phyloP scores from a whole-genome alignment of 2,113 vertebrate genomes.

The Oryzias javanicus region DNA sequence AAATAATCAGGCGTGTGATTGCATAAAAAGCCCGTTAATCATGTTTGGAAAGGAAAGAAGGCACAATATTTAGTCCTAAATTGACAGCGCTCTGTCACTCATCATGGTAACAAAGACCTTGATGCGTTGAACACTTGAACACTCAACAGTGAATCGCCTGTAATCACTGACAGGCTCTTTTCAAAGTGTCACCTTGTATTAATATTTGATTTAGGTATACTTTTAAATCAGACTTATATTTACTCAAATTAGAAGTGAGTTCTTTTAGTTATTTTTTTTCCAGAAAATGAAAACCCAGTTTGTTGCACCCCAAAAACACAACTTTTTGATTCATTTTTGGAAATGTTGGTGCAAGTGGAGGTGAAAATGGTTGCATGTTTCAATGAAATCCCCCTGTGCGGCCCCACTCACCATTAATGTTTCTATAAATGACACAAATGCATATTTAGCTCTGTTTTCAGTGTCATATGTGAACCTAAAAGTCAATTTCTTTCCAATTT shows the following conservation, averaged over 20 bases:
- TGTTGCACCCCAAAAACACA: no score
- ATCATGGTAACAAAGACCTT: conserved; percentile 32
- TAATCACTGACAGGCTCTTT: conserved; percentile 24
- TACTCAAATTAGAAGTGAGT: conserved; percentile 2
- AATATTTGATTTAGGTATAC: conserved; percentile 16
- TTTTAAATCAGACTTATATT: conserved; percentile 19
- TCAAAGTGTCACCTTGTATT: conserved; percentile 24
- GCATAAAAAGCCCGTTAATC: conserved; percentile 8
- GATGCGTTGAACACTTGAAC: conserved; percentile 14
- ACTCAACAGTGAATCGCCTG: conserved; percentile 35
- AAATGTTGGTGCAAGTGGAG: no score
- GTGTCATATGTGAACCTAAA: no score
- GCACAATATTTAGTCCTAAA: conserved; percentile 34
- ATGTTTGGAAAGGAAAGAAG: conserved; percentile 3
- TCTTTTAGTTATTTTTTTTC: background rate
- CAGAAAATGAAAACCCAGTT: background rate
- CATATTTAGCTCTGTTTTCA: no score
- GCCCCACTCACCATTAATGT: no score
- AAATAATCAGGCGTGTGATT: conserved; percentile 5
- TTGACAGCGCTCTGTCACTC: conserved; percentile 19
- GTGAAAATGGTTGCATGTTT: no score
- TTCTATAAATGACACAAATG: no score
- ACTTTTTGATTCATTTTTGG: no score
- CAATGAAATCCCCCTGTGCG: no score
- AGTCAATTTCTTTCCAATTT: no score